Conservation (phyloP, 2,113 vertebrate genomes). For the Neotragus moschatus region DNA sequence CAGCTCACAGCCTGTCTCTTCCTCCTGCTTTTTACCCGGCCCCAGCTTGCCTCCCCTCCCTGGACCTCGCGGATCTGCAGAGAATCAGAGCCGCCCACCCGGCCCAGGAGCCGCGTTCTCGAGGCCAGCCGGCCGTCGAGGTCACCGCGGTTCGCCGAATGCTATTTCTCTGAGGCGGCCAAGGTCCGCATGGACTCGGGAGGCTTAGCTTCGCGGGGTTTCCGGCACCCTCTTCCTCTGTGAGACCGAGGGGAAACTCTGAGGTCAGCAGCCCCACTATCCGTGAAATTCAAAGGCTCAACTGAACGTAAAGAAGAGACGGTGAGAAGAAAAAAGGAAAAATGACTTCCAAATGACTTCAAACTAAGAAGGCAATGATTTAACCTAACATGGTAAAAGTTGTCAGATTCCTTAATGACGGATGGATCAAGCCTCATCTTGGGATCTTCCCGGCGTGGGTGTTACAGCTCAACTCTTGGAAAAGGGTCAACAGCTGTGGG, state of each 20-base stretch:
- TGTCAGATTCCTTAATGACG: neutral
- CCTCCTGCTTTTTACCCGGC: neutral
- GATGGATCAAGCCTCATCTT: neutral
- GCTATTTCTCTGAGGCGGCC: neutral
- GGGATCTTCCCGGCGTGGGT: neutral
- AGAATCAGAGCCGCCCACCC: fast-evolving
- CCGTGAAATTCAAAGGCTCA: neutral
- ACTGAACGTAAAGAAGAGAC: neutral
- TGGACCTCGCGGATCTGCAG: neutral
- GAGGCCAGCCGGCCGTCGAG: neutral
- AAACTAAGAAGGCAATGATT: neutral
- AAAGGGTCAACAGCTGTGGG: neutral
- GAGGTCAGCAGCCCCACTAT: neutral
- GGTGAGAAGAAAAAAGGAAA: neutral
- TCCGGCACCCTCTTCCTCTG: neutral
- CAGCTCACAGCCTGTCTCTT: neutral
- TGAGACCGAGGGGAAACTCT: neutral
- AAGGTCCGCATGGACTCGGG: fast-evolving
- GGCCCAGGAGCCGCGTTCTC: neutral
- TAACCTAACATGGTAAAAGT: neutral
- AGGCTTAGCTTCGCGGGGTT: neutral
- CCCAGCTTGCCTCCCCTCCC: neutral
- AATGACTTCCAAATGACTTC: neutral
- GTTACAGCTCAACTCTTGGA: neutral
- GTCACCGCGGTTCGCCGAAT: neutral